Percentiles rank a stretch among this genome's conserved stretches.
Evolutionary conservation across 1,140 invertebrate genomes (phyloP).

Genomic region (Caenorhabditis briggsae): DNA sequence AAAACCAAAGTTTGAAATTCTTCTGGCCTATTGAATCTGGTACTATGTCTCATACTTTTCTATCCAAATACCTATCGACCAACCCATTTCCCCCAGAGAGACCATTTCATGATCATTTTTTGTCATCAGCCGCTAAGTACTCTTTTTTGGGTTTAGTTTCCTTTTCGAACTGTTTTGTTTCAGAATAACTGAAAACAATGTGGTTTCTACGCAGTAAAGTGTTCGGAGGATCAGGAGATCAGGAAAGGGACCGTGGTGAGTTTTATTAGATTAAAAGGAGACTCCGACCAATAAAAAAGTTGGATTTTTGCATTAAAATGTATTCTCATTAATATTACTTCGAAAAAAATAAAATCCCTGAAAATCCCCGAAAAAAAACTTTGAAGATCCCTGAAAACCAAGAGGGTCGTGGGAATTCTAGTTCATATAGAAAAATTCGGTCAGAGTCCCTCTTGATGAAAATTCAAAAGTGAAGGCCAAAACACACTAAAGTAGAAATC

Average conservation of each 20-base stretch:
- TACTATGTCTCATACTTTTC: background rate
- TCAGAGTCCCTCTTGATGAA: too few relatives aligned
- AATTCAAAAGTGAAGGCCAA: too few relatives aligned
- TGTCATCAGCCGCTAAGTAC: background rate
- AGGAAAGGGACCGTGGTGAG: slow-evolving; percentile 22
- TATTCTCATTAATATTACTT: too few relatives aligned
- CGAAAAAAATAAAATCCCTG: too few relatives aligned
- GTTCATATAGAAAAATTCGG: too few relatives aligned
- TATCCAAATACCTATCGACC: background rate
- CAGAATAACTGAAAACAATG: background rate
- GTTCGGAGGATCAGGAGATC: slow-evolving; percentile 25
- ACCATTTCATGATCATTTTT: slow-evolving; percentile 7
- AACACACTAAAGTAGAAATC: too few relatives aligned
- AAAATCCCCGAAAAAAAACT: too few relatives aligned
- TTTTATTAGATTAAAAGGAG: background rate
- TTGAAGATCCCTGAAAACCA: too few relatives aligned
- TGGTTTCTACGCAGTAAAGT: slow-evolving; percentile 38
- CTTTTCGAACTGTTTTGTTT: background rate
- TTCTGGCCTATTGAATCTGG: background rate
- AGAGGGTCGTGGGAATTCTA: too few relatives aligned
- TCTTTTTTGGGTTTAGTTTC: background rate
- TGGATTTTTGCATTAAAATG: too few relatives aligned
- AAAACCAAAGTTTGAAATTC: background rate
- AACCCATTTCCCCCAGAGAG: background rate
- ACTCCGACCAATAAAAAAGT: too few relatives aligned